Evolutionary conservation across 2,797 vertebrate species (phyloP), one percentile per base, ranked within the genome.

Genomic region (Helostoma temminkii): DNA sequence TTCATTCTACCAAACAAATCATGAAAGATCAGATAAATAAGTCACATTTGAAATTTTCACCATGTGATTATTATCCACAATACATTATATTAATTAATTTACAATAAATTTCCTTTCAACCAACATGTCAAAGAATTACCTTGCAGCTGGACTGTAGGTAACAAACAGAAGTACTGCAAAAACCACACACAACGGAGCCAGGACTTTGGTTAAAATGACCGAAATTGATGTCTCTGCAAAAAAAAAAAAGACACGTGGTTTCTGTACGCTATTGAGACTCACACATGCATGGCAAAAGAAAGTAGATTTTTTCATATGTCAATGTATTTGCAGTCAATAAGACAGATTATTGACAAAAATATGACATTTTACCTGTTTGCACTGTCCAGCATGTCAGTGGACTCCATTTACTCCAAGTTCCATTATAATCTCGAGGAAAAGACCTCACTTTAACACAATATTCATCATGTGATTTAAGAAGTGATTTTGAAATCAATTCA

Each of bases 321-420:
- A 43, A 16, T 6, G 24, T 0, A 39, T 48, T 6, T n/a, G 6
- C 16, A 41, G 22, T 15, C 1, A n/a, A 9, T n/a, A n/a, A n/a
- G n/a, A n/a, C n/a, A n/a, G n/a, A n/a, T n/a, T n/a, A n/a, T n/a
- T n/a, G n/a, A n/a, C n/a, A n/a, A n/a, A n/a, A n/a, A n/a, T n/a
- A n/a, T n/a, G n/a, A n/a, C n/a, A n/a, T 45, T 52, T 83, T 71
- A 90, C 81, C 85, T 76, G 21, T 15, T 43, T 12, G 15, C 42
- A 12, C 37, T 39, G 11, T 30, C 84, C 81, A 80, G 47, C 81
- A 88, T 21, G 6, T 25, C 0, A 10, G 0, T 15, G 18, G 19
- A 63, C 90, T 87, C 89, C 89, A 92, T 6, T 82, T 1, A 57
- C 91, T 92, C 82, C 66, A 86, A 0, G 0, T 34, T 15, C 5